Percentiles rank a stretch among this genome's conserved stretches.
Conservation (phyloP, 53 echinoderm and acorn worm genomes). For the Luidia sarsii region DNA sequence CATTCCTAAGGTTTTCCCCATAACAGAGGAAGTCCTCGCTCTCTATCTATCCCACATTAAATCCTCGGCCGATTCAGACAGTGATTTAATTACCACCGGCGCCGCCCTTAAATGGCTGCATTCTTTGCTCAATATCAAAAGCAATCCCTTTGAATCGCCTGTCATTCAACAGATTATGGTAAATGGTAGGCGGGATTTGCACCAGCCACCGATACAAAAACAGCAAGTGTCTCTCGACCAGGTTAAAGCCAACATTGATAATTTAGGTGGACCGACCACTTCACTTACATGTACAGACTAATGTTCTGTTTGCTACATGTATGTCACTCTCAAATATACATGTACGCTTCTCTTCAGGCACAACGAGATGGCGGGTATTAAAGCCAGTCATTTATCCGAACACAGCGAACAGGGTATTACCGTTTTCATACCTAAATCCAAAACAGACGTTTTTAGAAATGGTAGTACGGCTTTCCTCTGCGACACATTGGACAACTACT, state of each 20-base stretch:
- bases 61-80: not conserved
- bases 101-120: slow-evolving; percentile 3
- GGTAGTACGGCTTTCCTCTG: no score
- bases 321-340: no score
- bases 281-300: not conserved
- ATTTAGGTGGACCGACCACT: not conserved
- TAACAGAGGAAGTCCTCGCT: not conserved
- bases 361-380: not conserved
- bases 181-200: not conserved
- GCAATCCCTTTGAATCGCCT: slow-evolving; percentile 2
- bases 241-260: not conserved
- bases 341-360: slow-evolving; percentile 1
- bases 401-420: not conserved
- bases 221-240: not conserved
- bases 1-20: not conserved
- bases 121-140: not conserved
- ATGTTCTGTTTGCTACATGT: not conserved
- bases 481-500: no score
- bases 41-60: not conserved
- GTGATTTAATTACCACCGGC: not conserved
- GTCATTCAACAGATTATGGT: not conserved
- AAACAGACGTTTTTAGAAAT: no score
- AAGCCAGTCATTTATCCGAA: no score
- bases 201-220: not conserved
- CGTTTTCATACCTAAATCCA: slow-evolving; percentile 4